phyloP scores from a whole-genome alignment of 2,113 vertebrate species.

The Mustela lutreola region DNA sequence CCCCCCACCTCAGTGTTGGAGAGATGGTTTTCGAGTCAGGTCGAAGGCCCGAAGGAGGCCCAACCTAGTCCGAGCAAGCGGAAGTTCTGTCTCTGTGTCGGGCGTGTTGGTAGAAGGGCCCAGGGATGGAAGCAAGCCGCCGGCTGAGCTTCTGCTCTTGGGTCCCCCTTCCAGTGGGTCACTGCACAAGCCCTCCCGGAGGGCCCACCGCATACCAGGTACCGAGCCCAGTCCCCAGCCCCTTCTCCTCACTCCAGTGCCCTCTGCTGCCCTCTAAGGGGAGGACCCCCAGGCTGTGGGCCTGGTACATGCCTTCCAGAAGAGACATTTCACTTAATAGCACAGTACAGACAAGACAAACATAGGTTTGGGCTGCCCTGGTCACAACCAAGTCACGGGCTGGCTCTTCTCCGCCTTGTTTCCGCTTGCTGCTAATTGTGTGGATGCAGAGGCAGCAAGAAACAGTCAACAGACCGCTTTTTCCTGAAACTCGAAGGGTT shows the following conservation, averaged over 20 bases:
- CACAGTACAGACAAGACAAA: not conserved
- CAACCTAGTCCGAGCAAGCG: accelerated
- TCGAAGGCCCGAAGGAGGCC: not conserved
- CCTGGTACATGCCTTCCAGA: accelerated
- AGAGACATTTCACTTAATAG: not conserved
- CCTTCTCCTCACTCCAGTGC: not conserved
- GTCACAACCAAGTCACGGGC: not conserved
- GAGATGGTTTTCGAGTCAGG: not conserved
- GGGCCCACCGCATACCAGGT: accelerated
- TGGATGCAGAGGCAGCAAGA: not conserved
- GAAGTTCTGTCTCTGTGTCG: not conserved
- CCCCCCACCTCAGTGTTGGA: not conserved
- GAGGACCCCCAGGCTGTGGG: not conserved
- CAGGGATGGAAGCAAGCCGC: accelerated
- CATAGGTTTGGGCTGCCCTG: not conserved
- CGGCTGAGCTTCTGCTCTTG: not conserved
- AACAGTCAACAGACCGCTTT: not conserved
- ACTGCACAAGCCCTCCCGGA: accelerated
- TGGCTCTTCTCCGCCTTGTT: not conserved
- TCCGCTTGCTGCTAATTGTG: not conserved
- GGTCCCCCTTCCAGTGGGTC: not conserved
- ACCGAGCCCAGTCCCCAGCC: accelerated
- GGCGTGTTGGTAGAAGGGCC: accelerated
- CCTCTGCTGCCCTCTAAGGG: not conserved
- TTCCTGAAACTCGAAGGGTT: accelerated